Percentiles rank a stretch among this genome's conserved stretches.
Conservation (phyloP, 2,113 vertebrate genomes). For the Carassius auratus region DNA sequence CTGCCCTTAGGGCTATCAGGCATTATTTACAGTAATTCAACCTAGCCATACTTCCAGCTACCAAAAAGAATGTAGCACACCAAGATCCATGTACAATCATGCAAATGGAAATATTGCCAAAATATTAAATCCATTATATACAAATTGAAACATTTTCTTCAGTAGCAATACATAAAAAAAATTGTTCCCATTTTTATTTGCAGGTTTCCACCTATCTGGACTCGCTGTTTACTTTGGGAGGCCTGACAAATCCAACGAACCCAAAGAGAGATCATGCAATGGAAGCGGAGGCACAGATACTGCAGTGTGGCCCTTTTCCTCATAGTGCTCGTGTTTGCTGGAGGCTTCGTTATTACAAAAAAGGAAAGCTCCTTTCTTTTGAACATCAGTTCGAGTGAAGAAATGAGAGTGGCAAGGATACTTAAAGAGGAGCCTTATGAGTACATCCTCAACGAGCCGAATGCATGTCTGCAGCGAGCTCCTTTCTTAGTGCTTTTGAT, state of each 20-base stretch:
- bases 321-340: slow-evolving; percentile 82
- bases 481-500: slow-evolving; percentile 93
- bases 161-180: too few species aligned
- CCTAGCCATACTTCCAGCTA: too few species aligned
- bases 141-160: not conserved
- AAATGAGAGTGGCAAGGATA: slow-evolving; percentile 65
- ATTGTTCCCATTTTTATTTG: not conserved
- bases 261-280: slow-evolving; percentile 77
- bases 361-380: slow-evolving; percentile 69
- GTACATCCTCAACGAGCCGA: slow-evolving; percentile 88
- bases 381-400: slow-evolving; percentile 80
- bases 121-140: not conserved
- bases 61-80: not conserved
- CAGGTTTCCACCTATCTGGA: not conserved
- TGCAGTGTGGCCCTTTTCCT: slow-evolving; percentile 85
- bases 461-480: slow-evolving; percentile 80
- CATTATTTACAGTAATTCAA: too few species aligned
- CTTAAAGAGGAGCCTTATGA: slow-evolving; percentile 79
- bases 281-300: slow-evolving; percentile 87
- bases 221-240: not conserved
- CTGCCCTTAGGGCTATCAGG: too few species aligned
- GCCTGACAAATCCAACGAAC: not conserved
- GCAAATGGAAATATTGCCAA: too few species aligned
- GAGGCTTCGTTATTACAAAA: slow-evolving; percentile 83
- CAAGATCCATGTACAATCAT: too few species aligned